A percentile compares a stretch with the other conserved stretches of the same genome.
Conservation (phyloP, 2,113 vertebrate genomes). For the rat (Rattus norvegicus) region DNA sequence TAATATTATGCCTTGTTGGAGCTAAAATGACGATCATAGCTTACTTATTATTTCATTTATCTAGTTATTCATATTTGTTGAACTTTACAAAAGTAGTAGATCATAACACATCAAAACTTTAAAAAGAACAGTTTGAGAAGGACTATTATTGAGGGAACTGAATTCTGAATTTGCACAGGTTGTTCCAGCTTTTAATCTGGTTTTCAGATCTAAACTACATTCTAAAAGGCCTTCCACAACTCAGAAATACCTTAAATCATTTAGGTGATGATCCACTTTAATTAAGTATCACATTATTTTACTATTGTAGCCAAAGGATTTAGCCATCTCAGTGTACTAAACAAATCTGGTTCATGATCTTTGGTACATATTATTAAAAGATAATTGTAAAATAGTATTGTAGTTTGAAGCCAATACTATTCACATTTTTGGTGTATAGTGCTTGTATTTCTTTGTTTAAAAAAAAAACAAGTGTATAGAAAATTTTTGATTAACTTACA, state of each 20-base stretch:
- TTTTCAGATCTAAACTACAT: neutral
- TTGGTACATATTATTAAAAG: constrained; percentile 21
- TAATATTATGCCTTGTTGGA: constrained; percentile 37
- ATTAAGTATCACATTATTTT: constrained; percentile 46
- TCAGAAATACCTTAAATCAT: constrained; percentile 27
- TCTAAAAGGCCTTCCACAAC: neutral
- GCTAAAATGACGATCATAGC: neutral
- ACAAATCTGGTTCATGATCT: neutral
- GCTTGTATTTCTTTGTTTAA: neutral
- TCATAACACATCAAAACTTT: constrained; percentile 31
- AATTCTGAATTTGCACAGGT: constrained; percentile 21
- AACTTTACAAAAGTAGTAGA: constrained; percentile 2
- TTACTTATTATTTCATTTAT: constrained; percentile 9
- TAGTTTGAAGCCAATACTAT: constrained; percentile 30
- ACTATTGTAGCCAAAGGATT: neutral
- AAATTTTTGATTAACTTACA: constrained; percentile 31
- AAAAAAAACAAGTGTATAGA: neutral
- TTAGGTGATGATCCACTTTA: constrained; percentile 40
- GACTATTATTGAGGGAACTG: constrained; percentile 20
- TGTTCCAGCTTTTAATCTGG: constrained; percentile 16
- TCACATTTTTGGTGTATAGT: neutral
- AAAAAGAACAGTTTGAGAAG: neutral
- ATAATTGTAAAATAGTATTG: neutral
- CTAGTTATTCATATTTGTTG: constrained; percentile 54
- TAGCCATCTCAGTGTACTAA: constrained; percentile 17